Evolutionary conservation across 2,797 vertebrate species (phyloP), one percentile per base, ranked within the genome.

Genomic region (Melanotaenia nigrans): DNA sequence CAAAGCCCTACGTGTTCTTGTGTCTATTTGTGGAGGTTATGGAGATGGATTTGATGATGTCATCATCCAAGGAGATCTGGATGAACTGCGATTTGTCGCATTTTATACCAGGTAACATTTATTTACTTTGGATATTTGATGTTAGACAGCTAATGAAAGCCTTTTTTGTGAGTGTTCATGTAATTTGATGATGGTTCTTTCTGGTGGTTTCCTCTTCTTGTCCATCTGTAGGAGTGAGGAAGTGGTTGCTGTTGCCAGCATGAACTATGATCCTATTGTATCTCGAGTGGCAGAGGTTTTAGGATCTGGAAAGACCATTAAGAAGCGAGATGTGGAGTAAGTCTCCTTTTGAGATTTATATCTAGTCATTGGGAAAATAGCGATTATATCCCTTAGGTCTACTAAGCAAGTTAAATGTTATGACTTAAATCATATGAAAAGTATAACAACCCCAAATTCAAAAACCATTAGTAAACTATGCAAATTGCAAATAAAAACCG

Each of bases 231-330:
- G 98, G 94, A 95, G 95, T 0, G 98, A 99, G 13, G 98, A 99
- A 89, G 98, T 99, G 84, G 95, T 98, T 55, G 96, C 97, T 0
- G 98, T 99, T 77, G 96, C 97, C 89, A 99, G 97, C 92, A 97
- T 99, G 96, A 99, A 99, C 95, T 99, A 97, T 0, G 98, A 99
- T 85, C 98, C 98, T 1, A 97, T 99, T 0, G 98, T 99, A 66
- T 99, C 97, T 87, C 96, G 97, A 80, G 97, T 99, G 78, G 97
- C 97, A 0, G 98, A 99, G 86, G 97, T 99, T 78, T 95, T 99
- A 89, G 95, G 95, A 68, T 97, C 97, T 0, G 96, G 98, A 91
- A 97, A 97, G 87, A 89, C 92, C 71, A 97, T 99, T 93, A 96
- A 95, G 85, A 99, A 99, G 77, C 95, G 98, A 1, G 98, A 99